A percentile compares a stretch with the other conserved stretches of the same genome.
These are phyloP conservation scores for Streptopelia turtur DNA, from an alignment of 2,797 vertebrate genomes.

Conservation along the genomic window DNA sequence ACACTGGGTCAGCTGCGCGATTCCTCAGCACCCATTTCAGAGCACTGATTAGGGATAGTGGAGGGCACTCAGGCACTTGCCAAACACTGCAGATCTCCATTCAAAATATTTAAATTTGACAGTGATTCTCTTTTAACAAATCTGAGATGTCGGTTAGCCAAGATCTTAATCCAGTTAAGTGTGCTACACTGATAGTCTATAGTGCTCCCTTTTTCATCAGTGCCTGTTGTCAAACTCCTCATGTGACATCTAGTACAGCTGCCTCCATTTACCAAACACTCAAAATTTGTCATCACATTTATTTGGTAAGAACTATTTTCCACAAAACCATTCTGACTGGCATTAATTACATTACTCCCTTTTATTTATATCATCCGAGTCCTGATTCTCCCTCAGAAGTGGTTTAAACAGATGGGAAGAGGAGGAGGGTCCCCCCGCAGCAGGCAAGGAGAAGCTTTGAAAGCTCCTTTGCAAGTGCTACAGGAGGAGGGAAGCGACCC, in stretches of 20 bases:
- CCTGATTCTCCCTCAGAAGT: neutral
- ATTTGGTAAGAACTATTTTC: constrained; percentile 53
- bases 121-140: neutral
- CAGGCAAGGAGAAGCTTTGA: neutral
- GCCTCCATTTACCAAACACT: constrained; percentile 40
- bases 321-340: constrained; percentile 17
- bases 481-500: neutral
- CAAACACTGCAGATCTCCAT: neutral
- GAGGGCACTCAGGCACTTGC: neutral
- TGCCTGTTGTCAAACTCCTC: constrained; percentile 6
- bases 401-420: constrained; percentile 20
- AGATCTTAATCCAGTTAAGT: constrained; percentile 32
- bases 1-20: neutral
- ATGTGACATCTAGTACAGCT: constrained; percentile 23
- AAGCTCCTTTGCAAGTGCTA: neutral
- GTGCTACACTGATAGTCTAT: neutral
- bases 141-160: neutral
- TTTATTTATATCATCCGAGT: constrained; percentile 22
- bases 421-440: neutral
- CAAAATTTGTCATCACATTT: constrained; percentile 32
- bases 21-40: neutral
- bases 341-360: constrained; percentile 37
- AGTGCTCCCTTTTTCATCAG: constrained; percentile 11
- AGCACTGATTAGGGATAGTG: neutral
- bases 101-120: constrained; percentile 12